phyloP scores from a whole-genome alignment of 2,113 vertebrate genomes.

The Brachypodius melanocephalos region DNA sequence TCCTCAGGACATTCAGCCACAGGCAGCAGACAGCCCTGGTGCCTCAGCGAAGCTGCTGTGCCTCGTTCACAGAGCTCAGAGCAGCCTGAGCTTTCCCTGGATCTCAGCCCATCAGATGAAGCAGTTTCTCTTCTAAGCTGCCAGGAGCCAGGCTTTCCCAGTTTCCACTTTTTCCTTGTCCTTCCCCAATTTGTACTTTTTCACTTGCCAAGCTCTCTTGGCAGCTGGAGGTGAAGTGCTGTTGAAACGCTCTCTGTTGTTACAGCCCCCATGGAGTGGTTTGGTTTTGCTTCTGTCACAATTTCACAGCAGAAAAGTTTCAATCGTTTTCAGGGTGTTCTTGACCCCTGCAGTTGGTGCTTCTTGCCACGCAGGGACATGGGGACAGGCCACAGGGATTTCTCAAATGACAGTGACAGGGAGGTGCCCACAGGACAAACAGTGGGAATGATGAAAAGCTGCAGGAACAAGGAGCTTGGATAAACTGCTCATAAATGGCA shows the following conservation, averaged over 20 bases:
- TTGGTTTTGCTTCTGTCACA: neutral
- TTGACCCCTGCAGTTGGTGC: neutral
- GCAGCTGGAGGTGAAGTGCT: neutral
- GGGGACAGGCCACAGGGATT: neutral
- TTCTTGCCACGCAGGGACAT: neutral
- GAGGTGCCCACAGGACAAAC: neutral
- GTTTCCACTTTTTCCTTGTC: neutral
- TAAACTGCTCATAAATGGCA: neutral
- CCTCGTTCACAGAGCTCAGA: accelerated
- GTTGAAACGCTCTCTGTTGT: neutral
- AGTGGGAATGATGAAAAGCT: neutral
- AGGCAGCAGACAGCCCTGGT: neutral
- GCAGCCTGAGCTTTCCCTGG: neutral
- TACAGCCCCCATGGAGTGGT: neutral
- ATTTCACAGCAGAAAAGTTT: neutral
- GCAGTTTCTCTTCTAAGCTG: neutral
- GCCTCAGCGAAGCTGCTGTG: neutral
- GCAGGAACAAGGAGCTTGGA: neutral
- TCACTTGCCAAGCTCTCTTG: neutral
- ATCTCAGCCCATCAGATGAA: neutral
- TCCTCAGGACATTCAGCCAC: neutral
- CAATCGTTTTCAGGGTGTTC: neutral
- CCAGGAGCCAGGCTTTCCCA: slow-evolving; percentile 14
- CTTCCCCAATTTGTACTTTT: neutral
- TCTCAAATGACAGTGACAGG: neutral